Evolutionary conservation across 1,140 invertebrate genomes (phyloP).

Genomic region (Contarinia nasturtii): DNA sequence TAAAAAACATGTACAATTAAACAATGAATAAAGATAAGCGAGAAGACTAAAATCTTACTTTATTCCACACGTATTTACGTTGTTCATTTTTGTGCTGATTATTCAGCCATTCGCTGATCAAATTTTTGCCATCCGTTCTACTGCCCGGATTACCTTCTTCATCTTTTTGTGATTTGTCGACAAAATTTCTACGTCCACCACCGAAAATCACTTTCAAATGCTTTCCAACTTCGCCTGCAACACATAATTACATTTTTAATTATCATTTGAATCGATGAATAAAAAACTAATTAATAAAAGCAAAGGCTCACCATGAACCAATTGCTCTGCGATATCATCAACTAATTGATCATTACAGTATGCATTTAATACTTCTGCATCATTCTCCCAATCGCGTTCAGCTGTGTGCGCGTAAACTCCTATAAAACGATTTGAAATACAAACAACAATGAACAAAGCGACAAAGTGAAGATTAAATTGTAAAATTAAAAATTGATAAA

Average conservation of each 20-base stretch:
- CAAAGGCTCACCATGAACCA: constrained; percentile 44
- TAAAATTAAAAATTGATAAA: too few species aligned
- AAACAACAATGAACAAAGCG: too few species aligned
- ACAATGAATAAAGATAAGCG: constrained; percentile 25
- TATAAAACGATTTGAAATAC: too few species aligned
- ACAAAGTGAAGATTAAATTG: too few species aligned
- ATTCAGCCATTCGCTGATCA: constrained; percentile 44
- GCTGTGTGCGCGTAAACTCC: constrained; percentile 56
- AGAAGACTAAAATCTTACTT: constrained; percentile 45
- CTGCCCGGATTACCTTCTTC: constrained; percentile 43
- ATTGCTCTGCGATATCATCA: constrained; percentile 52
- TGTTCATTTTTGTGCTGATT: constrained; percentile 27
- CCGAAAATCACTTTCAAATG: constrained; percentile 44
- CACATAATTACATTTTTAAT: constrained; percentile 40
- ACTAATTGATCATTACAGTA: constrained; percentile 14
- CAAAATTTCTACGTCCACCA: constrained; percentile 48
- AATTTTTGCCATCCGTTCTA: constrained; percentile 33
- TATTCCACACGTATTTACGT: constrained; percentile 42
- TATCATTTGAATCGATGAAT: constrained; percentile 26
- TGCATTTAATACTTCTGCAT: constrained; percentile 29
- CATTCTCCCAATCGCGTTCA: constrained; percentile 58
- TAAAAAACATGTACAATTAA: constrained; percentile 30
- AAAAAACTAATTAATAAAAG: constrained; percentile 18
- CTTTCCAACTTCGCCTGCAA: constrained; percentile 38
- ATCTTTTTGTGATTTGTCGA: constrained; percentile 34